Base-by-base conservation (phyloP, 1,140 invertebrate species). In the Halyomorpha halys region DNA sequence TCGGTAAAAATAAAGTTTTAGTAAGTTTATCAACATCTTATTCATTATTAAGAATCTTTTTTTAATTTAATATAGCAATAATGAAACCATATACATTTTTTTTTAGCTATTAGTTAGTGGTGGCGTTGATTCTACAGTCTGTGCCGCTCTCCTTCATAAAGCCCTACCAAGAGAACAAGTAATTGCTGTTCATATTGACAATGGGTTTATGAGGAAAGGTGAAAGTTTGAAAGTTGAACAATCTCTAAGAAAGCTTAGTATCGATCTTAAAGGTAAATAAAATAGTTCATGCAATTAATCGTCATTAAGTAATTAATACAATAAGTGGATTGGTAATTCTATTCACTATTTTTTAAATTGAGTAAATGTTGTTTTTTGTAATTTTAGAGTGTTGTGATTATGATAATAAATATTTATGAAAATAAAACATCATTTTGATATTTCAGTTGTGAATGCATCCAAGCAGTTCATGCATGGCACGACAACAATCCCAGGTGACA, bases 121-220 rank as follows among this genome's bases (percentile, higher is more conserved):
- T 27, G 97, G 97, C 30, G 97, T 99, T 13, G 97, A 99, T 77
- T 98, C 95, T 0, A 94, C 95, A 54, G 96, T 99, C 13, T 99
- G 95, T 79, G 94, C 95, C 25, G 95, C 95, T 18, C 77, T 99
- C 45, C 78, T 99, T 54, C 85, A 91, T 72, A 90, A 90, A 76
- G 93, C 95, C 13, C 78, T 99, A 23, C 80, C 82, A 67, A 84
- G 87, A 69, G 90, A 96, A 69, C 92, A 97, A 79, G 84, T 99
- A 21, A 92, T 97, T 72, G 94, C 94, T 44, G 82, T 98, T 66
- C 96, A 99, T 77, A 96, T 99, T 69, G 95, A 99, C 76, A 99
- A 99, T 78, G 97, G 96, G 60, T 98, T 98, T 75, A 96, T 99
- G 94, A 82, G 97, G 61, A 94, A 97, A 77, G 86, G 92, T 71